Conservation (phyloP, 2,113 vertebrate species). For the Tricholaema leucomelas region DNA sequence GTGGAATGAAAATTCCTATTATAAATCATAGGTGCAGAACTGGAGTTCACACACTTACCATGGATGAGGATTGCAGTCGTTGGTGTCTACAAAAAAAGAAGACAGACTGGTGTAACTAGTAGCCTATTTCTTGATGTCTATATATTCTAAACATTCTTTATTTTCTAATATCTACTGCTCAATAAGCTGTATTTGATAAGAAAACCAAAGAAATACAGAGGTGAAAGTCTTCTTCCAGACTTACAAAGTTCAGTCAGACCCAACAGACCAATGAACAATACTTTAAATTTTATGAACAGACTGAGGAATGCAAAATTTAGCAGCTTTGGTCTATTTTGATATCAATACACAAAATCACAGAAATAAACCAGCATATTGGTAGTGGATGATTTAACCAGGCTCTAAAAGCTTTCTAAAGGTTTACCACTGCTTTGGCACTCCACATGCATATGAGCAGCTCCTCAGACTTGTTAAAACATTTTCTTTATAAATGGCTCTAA, state of each 20-base stretch:
- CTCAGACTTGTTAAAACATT: neutral
- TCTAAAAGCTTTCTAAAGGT: neutral
- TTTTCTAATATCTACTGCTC: neutral
- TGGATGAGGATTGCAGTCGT: slow-evolving; percentile 94
- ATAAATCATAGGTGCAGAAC: neutral
- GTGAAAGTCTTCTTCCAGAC: neutral
- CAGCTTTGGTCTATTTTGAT: neutral
- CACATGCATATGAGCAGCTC: neutral
- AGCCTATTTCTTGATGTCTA: neutral
- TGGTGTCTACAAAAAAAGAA: slow-evolving; percentile 80
- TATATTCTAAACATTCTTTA: neutral
- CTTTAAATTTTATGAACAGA: neutral
- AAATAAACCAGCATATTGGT: neutral
- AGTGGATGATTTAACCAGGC: neutral
- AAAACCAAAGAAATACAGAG: neutral
- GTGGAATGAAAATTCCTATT: neutral
- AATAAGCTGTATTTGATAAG: neutral
- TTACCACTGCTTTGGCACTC: neutral
- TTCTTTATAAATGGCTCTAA: neutral
- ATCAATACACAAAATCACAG: neutral
- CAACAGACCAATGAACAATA: neutral
- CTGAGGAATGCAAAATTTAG: neutral
- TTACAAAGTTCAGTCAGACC: neutral
- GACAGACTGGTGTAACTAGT: neutral
- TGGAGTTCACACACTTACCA: slow-evolving; percentile 80